Base-by-base conservation (phyloP, 2,888 invertebrate genomes). In the Vannuccia rotundouncinata region DNA sequence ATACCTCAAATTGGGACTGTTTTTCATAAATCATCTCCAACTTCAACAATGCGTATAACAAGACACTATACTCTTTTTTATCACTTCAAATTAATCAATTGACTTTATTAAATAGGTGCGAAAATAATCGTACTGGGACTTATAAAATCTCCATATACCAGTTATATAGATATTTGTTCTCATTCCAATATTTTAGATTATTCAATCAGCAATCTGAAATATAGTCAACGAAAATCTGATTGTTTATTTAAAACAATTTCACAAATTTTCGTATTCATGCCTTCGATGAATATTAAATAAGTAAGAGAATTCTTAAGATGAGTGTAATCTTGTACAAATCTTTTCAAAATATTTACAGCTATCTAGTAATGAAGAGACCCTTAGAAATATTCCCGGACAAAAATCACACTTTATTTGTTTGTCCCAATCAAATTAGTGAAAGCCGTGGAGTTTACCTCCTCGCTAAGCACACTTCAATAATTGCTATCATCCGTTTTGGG, bases 401-500 rank as follows among this genome's bases (percentile, higher is more conserved):
- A 66, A 66, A 66, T 66, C 66, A 66, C 66, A 66, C 66, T 66
- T 13, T 66, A 66, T 66, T 66, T 66, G 66, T 66, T 66, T 66
- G 66, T 17, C 22, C 66, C 10, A 66, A 66, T 66, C 66, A 66
- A 66, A 66, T 66, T 66, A 66, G 66, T 5, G 66, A 66, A 66
- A 66, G 66, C 45, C 5, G 45, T 45, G 45, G 45, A 45, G 45
- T 45, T 45, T 45, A 45, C 45, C 17, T 45, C 45, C 17, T 45
- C 45, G 2, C 66, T 2, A 22, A 66, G 66, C 66, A 66, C 66
- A 66, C 66, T 66, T 66, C 66, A 66, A 66, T 66, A 66, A 66
- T 66, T 66, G 66, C 66, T 66, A 66, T 66, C 66, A 66, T 66
- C 66, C 66, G 66, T 66, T 66, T 66, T 66, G 66, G 66, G 66